A percentile compares a stretch with the other conserved stretches of the same genome.
Evolutionary conservation across 1,140 invertebrate genomes (phyloP).

Genomic region (Hycleus cichorii): DNA sequence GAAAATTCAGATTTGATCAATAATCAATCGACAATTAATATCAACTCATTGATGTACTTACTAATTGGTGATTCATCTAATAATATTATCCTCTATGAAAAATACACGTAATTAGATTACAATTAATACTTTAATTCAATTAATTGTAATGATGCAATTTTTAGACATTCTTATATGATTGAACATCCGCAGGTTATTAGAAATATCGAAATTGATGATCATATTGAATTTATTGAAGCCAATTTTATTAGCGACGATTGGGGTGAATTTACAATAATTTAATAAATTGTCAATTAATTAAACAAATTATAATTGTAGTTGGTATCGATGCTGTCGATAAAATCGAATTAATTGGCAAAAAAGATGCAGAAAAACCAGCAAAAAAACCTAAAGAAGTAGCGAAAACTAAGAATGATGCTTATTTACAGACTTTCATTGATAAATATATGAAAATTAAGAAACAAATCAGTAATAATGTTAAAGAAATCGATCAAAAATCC

Average conservation of each 20-base stretch:
- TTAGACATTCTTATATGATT: conserved; percentile 30
- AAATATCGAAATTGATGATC: conserved; percentile 12
- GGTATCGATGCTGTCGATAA: conserved; percentile 19
- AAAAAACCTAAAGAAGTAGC: background rate
- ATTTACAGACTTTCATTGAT: conserved; percentile 21
- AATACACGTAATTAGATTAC: conserved; percentile 26
- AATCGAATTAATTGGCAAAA: background rate
- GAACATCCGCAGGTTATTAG: conserved; percentile 18
- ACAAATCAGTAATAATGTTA: background rate
- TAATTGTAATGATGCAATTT: conserved; percentile 4
- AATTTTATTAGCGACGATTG: conserved; percentile 33
- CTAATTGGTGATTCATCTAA: conserved; percentile 31
- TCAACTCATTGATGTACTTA: conserved; percentile 27
- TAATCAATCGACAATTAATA: too few species aligned
- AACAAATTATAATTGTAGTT: conserved; percentile 13
- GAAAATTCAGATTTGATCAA: too few species aligned
- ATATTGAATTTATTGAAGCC: conserved; percentile 17
- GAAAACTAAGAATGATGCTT: background rate
- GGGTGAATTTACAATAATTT: conserved; percentile 20
- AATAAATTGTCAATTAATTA: background rate
- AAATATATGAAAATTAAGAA: conserved; percentile 21
- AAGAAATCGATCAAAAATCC: background rate
- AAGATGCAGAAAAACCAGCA: background rate
- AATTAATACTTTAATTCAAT: background rate
- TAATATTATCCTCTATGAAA: conserved; percentile 32